Conservation (phyloP, 2,113 vertebrate species). For the Progne subis region DNA sequence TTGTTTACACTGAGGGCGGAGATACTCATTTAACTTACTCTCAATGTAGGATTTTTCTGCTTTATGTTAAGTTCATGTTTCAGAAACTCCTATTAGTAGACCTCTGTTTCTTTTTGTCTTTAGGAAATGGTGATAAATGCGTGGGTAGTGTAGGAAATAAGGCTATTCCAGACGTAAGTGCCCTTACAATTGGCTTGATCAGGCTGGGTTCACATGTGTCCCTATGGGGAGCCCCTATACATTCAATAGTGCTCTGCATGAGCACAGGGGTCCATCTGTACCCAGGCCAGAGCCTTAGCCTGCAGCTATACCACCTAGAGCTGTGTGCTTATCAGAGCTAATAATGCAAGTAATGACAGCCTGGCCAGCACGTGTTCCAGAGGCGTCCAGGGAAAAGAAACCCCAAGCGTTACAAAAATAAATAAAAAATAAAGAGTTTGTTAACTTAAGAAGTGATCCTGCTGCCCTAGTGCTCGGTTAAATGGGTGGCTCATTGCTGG, state of each 20-base stretch:
- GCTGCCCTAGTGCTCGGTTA: neutral
- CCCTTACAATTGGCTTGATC: neutral
- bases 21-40: neutral
- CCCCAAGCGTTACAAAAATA: constrained; percentile 12
- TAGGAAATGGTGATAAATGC: neutral
- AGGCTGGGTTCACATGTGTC: neutral
- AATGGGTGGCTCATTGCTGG: neutral
- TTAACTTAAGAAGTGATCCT: constrained; percentile 33
- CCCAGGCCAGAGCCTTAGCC: constrained; percentile 20
- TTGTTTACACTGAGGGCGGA: neutral
- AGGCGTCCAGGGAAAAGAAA: neutral
- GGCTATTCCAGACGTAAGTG: neutral
- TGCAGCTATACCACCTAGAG: constrained; percentile 64
- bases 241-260: constrained; percentile 46
- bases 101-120: neutral
- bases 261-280: constrained; percentile 49
- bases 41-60: neutral
- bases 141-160: neutral
- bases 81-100: neutral
- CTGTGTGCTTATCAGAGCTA: constrained; percentile 45
- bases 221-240: constrained; percentile 39
- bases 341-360: constrained; percentile 53
- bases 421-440: neutral
- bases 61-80: neutral
- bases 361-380: constrained; percentile 31